Base-by-base conservation (phyloP, 2,113 vertebrate genomes). In the Pachypanchax playfairii region DNA sequence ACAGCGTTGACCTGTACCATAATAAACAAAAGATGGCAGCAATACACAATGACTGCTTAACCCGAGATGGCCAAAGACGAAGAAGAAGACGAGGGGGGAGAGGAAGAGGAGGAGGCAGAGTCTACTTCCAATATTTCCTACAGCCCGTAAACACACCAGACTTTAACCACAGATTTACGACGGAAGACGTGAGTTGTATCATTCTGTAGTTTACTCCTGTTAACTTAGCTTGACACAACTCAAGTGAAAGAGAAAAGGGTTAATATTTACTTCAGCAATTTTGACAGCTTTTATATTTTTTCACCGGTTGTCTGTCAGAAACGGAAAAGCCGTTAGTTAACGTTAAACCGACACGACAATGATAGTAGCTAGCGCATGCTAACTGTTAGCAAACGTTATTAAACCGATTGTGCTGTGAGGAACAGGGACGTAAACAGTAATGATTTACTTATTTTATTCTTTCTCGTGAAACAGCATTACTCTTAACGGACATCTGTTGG, bases 41-140 rank as follows among this genome's bases (percentile, higher is more conserved):
- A n/a, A n/a, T n/a, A n/a, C n/a, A n/a, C n/a, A n/a, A n/a, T n/a
- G n/a, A n/a, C n/a, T n/a, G n/a, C n/a, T n/a, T n/a, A n/a, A n/a
- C n/a, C n/a, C n/a, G n/a, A n/a, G n/a, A n/a, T n/a, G n/a, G n/a
- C n/a, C n/a, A n/a, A n/a, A n/a, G n/a, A n/a, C n/a, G n/a, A n/a
- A n/a, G n/a, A n/a, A n/a, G n/a, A n/a, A n/a, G n/a, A n/a, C n/a
- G n/a, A n/a, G n/a, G n/a, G n/a, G n/a, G n/a, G n/a, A n/a, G n/a
- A n/a, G n/a, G n/a, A n/a, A n/a, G n/a, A n/a, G n/a, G n/a, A n/a
- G n/a, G n/a, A n/a, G n/a, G n/a, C n/a, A n/a, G n/a, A n/a, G n/a
- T n/a, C n/a, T n/a, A n/a, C n/a, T n/a, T n/a, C n/a, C 43, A 10
- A 46, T 14, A 61, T 60, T 81, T 77, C 69, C 75, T 11, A 69